Base-by-base conservation (phyloP, 1,140 invertebrate species). In the Rhyzopertha dominica region DNA sequence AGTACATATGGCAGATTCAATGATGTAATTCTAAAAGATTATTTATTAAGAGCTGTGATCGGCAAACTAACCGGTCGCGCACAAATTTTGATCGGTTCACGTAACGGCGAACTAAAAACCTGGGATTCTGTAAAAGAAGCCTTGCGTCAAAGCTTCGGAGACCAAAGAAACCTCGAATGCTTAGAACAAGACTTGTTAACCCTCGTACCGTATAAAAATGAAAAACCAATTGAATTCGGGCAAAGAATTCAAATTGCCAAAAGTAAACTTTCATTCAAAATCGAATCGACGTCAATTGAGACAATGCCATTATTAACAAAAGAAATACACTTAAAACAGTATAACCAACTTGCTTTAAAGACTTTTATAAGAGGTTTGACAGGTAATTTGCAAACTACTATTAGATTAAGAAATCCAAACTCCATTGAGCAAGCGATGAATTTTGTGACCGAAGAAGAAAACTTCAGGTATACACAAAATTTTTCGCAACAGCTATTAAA, bases 91-190 rank as follows among this genome's bases (percentile, higher is more conserved):
- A 53, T 56, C 34, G 39, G 25, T 22, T 43, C 40, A 4, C 14
- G 51, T 47, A 30, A 20, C 12, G n/a, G n/a, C n/a, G 55, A 54
- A 44, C 45, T 57, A 47, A 49, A 47, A 28, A 38, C 13, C 10
- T 57, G 55, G 49, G 14, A n/a, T 10, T 7, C 14, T 10, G 47
- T 54, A 23, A 54, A 54, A 46, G 13, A 42, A 10, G 36, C 25
- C 1, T 18, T 56, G 23, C 31, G 31, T 24, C 13, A 44, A n/a
- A 54, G 31, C 36, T 51, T 54, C 31, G 22, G 44, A 8, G 44
- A 54, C 43, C 54, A 57, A 45, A 37, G 51, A 34, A 48, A 49
- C n/a, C 17, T 49, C 23, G 49, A 54, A 40, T 57, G 54, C 36
- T 30, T 57, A 32, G 39, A 45, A 23, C 45, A 54, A 41, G 52